phyloP scores from a whole-genome alignment of 2,888 invertebrate genomes.

The Chaitophorus viminalis region DNA sequence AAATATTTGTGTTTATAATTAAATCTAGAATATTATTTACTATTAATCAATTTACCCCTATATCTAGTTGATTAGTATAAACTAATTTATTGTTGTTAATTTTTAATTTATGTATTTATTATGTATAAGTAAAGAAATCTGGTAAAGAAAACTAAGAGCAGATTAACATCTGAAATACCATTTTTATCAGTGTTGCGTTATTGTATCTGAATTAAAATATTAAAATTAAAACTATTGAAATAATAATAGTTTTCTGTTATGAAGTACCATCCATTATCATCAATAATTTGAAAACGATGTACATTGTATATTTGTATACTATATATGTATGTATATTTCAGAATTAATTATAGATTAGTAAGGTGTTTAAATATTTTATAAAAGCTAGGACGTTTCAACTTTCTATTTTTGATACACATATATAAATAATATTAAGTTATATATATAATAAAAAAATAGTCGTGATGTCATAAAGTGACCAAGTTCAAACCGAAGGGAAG shows the following conservation, averaged over 20 bases:
- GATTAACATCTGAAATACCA: no score
- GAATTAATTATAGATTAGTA: background rate
- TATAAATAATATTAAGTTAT: background rate
- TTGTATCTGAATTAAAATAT: background rate
- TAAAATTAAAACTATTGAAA: background rate
- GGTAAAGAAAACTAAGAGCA: no score
- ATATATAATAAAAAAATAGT: conserved; percentile 28
- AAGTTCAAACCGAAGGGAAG: conserved; percentile 44
- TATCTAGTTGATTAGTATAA: no score
- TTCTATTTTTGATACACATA: conserved; percentile 30
- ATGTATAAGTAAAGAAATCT: no score
- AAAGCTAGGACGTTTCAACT: background rate
- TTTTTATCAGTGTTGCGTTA: no score
- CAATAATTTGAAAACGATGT: background rate
- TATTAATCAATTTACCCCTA: no score
- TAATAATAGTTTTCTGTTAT: background rate
- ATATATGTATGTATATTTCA: no score
- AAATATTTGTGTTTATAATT: no score
- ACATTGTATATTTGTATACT: no score
- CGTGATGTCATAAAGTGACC: conserved; percentile 40
- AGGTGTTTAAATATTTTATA: conserved; percentile 24
- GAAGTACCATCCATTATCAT: background rate
- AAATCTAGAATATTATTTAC: no score
- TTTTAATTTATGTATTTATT: no score
- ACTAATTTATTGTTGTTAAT: no score